Base-by-base conservation (phyloP, 2,113 vertebrate species). In the Rhynchopsitta pachyrhyncha region DNA sequence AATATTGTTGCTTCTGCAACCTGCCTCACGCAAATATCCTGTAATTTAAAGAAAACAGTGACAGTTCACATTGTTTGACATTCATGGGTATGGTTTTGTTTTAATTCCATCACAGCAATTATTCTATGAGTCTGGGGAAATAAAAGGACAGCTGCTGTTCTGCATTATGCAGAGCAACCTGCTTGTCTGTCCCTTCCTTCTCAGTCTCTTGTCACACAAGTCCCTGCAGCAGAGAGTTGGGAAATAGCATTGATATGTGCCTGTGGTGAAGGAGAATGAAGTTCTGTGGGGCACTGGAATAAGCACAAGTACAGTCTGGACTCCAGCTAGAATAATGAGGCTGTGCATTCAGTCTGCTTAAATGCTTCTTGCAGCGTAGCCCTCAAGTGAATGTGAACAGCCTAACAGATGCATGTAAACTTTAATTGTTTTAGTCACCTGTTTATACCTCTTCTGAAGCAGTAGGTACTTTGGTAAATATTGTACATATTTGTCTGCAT, bases 401-500 rank as follows among this genome's bases (percentile, higher is more conserved):
- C 87, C 6, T 39, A 57, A 63, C 83, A 90, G 31, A 55, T 19
- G 7, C 7, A 17, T 7, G 7, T 76, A 55, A 81, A 73, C 86
- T 90, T 86, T 16, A 6, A 67, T 80, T 60, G 75, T 47, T 95
- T 88, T 37, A 39, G 71, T 86, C 81, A 81, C 50, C 76, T 94
- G 77, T 95, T 97, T 90, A 75, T 80, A 86, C 31, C 41, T 95
- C 75, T 96, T 44, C 67, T 74, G 79, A 95, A 76, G 86, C 67
- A 76, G 39, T 52, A 35, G 70, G 41, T 92, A 60, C 86, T 69
- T 55, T 0, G 0, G 2, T 69, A 37, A 57, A 24, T 42, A 28
- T 60, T 74, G 22, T 29, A 31, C 67, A 74, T 55, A 78, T 93
- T 66, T 70, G 33, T 46, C 57, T 96, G 92, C 57, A 63, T 93